Conservation (phyloP, 1,140 invertebrate species). For the Pachypeltis micranthus region DNA sequence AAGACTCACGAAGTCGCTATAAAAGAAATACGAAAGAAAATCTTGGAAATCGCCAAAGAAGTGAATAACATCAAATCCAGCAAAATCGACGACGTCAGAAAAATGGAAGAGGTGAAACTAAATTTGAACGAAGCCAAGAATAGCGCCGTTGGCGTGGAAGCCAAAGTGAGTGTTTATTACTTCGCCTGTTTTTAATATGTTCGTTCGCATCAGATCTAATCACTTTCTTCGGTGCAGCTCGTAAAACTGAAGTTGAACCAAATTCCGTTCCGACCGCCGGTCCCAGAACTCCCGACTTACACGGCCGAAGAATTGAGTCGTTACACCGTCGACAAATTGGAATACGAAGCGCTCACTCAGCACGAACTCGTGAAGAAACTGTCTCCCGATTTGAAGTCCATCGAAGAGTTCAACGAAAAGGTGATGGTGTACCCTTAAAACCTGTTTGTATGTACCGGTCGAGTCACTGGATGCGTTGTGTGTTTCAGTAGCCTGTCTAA, state of each 20-base stretch:
- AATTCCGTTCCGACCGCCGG: constrained; percentile 10
- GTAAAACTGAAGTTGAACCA: not conserved
- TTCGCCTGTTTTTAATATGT: constrained; percentile 26
- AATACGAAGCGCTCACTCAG: constrained; percentile 48
- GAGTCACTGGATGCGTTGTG: too few relatives aligned
- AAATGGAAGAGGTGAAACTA: constrained; percentile 51
- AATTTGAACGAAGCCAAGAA: constrained; percentile 49
- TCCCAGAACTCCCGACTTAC: constrained; percentile 2
- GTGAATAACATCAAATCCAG: constrained; percentile 55
- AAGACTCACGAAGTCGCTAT: constrained; percentile 42
- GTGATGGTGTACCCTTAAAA: too few relatives aligned
- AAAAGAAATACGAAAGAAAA: constrained; percentile 38
- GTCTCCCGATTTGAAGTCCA: constrained; percentile 68
- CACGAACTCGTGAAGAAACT: constrained; percentile 53
- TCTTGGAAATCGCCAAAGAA: constrained; percentile 43
- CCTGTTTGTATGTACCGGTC: too few relatives aligned
- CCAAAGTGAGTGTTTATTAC: constrained; percentile 22
- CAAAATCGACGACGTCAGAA: constrained; percentile 64
- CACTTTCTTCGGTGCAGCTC: not conserved
- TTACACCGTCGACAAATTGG: constrained; percentile 45
- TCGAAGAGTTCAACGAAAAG: constrained; percentile 34
- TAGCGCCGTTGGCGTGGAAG: constrained; percentile 36
- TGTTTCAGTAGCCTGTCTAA: too few relatives aligned
- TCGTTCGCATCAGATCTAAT: constrained; percentile 33
- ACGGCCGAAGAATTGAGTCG: constrained; percentile 54